Evolutionary conservation across 2,113 vertebrate genomes (phyloP).

Genomic region (Calyptomena viridis): DNA sequence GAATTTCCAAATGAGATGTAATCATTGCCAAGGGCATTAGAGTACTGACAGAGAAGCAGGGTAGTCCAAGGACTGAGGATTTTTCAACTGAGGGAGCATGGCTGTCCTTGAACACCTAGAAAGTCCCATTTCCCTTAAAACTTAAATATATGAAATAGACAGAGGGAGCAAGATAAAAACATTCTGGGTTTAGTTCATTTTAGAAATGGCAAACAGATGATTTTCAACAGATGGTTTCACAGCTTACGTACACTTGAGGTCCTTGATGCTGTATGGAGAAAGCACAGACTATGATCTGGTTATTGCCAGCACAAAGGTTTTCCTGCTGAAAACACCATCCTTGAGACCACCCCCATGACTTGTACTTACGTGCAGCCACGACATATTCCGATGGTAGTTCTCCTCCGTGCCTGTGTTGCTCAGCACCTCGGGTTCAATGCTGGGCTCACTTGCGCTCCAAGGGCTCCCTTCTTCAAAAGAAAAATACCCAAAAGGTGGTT

Average conservation of each 20-base stretch:
- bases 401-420: slow-evolving; percentile 87
- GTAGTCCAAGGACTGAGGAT: background rate
- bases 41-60: background rate
- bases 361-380: slow-evolving; percentile 93
- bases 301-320: background rate
- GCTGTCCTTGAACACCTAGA: background rate
- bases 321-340: background rate
- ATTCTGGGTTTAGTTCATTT: background rate
- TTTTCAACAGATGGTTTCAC: background rate
- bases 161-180: background rate
- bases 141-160: background rate
- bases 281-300: background rate
- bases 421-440: slow-evolving; percentile 94
- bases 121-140: background rate
- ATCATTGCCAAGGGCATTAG: background rate
- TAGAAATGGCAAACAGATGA: background rate
- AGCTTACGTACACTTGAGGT: background rate
- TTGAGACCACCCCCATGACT: background rate
- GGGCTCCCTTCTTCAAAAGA: slow-evolving; percentile 92
- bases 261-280: background rate
- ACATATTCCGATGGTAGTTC: slow-evolving; percentile 97
- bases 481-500: slow-evolving; percentile 72
- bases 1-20: background rate
- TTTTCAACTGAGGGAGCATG: background rate
- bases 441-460: slow-evolving; percentile 96